phyloP scores from a whole-genome alignment of 2,888 invertebrate species.

The Chalcosyrphus nemorum region DNA sequence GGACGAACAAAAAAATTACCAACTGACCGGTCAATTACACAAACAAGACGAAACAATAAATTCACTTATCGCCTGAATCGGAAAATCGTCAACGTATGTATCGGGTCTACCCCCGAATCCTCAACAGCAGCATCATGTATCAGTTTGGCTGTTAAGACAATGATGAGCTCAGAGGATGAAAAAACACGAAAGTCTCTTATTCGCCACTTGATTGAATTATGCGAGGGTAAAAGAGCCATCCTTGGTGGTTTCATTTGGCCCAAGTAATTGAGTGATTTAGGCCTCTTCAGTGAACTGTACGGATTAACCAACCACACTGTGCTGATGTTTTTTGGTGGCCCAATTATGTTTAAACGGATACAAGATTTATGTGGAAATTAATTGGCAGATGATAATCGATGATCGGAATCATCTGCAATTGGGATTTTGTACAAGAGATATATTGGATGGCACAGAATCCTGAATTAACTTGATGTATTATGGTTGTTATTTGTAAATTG shows the following conservation, averaged over 20 bases:
- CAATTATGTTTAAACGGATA: slow-evolving; percentile 68
- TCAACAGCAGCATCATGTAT: neutral
- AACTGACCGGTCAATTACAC: slow-evolving; percentile 61
- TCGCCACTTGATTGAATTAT: slow-evolving; percentile 68
- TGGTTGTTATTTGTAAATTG: slow-evolving; percentile 11
- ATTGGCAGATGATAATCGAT: slow-evolving; percentile 72
- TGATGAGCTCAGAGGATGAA: slow-evolving; percentile 13
- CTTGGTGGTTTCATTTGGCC: slow-evolving; percentile 66
- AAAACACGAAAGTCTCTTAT: slow-evolving; percentile 9
- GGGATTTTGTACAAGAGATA: neutral
- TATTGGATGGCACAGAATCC: neutral
- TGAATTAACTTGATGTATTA: slow-evolving; percentile 19
- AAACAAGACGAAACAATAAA: slow-evolving; percentile 68
- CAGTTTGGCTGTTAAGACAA: slow-evolving; percentile 42
- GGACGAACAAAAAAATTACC: neutral
- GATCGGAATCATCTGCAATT: slow-evolving; percentile 52
- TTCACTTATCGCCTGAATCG: slow-evolving; percentile 72
- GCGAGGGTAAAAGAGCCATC: slow-evolving; percentile 41
- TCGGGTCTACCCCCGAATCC: slow-evolving; percentile 1
- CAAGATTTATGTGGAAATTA: slow-evolving; percentile 70
- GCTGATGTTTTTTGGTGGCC: slow-evolving; percentile 61
- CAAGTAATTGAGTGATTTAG: slow-evolving; percentile 72
- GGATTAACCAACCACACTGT: slow-evolving; percentile 50
- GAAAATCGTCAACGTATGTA: slow-evolving; percentile 59
- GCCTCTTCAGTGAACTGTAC: slow-evolving; percentile 19